These are phyloP conservation scores for Ephestia elutella DNA, from an alignment of 1,140 invertebrate genomes.

Conservation along the genomic window DNA sequence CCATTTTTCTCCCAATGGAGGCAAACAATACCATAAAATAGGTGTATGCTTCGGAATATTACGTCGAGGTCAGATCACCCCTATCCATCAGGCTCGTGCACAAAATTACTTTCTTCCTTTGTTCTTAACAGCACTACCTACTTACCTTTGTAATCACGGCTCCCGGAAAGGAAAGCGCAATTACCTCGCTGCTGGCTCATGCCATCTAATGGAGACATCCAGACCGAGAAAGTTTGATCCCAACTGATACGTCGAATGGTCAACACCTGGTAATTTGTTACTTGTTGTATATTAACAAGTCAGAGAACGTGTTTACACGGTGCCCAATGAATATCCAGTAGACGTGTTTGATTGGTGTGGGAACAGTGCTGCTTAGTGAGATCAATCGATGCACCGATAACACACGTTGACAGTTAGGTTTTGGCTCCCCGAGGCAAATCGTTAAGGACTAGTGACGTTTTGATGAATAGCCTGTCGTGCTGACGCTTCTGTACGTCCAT, in stretches of 20 bases:
- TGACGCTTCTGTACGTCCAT: conserved; percentile 44
- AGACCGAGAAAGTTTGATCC: not conserved
- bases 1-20: conserved; percentile 33
- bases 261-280: not conserved
- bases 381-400: conserved; percentile 37
- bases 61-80: conserved; percentile 12
- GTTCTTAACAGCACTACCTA: conserved; percentile 19
- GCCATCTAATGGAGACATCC: conserved; percentile 39
- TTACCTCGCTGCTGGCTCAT: conserved; percentile 44
- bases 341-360: conserved; percentile 9
- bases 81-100: conserved; percentile 24
- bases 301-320: conserved; percentile 11
- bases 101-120: conserved; percentile 38
- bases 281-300: not conserved
- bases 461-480: conserved; percentile 51
- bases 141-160: conserved; percentile 28
- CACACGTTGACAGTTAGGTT: conserved; percentile 15
- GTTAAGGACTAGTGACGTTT: conserved; percentile 29
- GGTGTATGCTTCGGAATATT: conserved; percentile 7
- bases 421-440: conserved; percentile 16
- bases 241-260: not conserved
- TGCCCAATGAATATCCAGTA: not conserved
- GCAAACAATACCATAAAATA: conserved; percentile 19
- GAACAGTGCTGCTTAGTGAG: conserved; percentile 29
- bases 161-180: conserved; percentile 26